Percentiles rank a stretch among this genome's conserved stretches.
These are phyloP conservation scores for Tholera decimalis DNA, from an alignment of 2,888 invertebrate species.

Conservation along the genomic window DNA sequence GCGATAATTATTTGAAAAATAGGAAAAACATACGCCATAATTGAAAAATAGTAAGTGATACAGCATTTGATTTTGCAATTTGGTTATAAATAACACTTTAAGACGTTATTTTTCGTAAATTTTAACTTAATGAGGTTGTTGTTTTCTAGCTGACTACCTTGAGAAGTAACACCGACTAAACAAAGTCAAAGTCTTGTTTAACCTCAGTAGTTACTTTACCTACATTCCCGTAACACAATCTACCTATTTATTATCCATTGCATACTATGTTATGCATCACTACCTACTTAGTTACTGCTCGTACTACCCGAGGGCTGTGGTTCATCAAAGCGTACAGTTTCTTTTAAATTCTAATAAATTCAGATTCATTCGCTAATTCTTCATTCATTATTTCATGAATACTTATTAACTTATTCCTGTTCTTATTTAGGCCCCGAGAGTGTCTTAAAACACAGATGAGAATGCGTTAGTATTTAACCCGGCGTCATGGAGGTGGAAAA, in stretches of 20 bases:
- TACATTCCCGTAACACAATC: not conserved
- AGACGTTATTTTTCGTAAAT: too few relatives aligned
- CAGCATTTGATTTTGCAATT: too few relatives aligned
- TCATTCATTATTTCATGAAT: slow-evolving; percentile 5
- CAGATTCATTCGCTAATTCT: not conserved
- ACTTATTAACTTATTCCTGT: not conserved
- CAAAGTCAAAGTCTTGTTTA: not conserved
- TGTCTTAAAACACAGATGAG: not conserved
- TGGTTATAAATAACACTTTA: too few relatives aligned
- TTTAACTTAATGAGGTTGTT: too few relatives aligned
- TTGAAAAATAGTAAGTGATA: too few relatives aligned
- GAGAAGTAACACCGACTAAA: too few relatives aligned
- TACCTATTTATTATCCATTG: not conserved
- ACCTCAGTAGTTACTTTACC: not conserved
- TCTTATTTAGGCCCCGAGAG: not conserved
- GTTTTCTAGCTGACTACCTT: too few relatives aligned
- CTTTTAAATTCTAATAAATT: not conserved
- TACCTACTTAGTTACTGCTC: not conserved
- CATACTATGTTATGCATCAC: not conserved
- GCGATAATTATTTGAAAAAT: too few relatives aligned
- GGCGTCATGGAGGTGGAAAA: too few relatives aligned
- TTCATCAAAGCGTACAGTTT: not conserved
- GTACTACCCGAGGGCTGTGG: not conserved
- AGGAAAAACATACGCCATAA: too few relatives aligned
- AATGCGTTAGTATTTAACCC: too few relatives aligned